Evolutionary conservation across 2,797 vertebrate genomes (phyloP).

Genomic region (Phyllotis vaccarum): DNA sequence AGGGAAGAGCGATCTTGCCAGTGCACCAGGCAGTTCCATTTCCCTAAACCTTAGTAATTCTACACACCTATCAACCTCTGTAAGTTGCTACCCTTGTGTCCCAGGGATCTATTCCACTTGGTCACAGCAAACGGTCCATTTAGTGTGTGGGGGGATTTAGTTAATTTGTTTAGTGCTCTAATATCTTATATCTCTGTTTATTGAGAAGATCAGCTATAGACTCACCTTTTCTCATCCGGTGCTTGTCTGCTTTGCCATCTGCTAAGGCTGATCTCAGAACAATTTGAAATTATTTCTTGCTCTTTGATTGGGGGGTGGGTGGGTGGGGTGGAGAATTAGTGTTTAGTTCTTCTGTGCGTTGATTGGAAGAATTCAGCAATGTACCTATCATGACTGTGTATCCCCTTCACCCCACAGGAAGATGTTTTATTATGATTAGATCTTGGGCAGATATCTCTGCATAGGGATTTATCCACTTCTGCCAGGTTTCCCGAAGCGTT

Average conservation of each 20-base stretch:
- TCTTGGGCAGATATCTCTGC: neutral
- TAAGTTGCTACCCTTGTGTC: neutral
- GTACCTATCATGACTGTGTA: too few species aligned
- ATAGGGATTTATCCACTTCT: neutral
- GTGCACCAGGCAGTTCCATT: neutral
- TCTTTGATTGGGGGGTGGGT: neutral
- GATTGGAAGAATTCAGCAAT: neutral
- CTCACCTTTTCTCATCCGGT: neutral
- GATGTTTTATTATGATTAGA: neutral
- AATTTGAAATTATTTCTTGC: neutral
- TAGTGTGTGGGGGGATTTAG: neutral
- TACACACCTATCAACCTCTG: neutral
- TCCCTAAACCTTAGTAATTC: neutral
- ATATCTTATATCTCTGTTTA: neutral
- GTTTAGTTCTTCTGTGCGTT: neutral
- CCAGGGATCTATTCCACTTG: neutral
- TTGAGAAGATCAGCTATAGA: neutral
- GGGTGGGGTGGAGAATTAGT: neutral
- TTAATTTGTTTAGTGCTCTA: neutral
- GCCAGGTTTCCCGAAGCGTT: neutral
- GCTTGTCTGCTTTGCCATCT: neutral
- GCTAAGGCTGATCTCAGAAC: neutral
- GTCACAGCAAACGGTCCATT: neutral
- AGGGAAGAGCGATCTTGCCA: neutral
- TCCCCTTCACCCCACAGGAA: neutral